These are phyloP conservation scores for Diarsia dahlii DNA, from an alignment of 2,888 invertebrate genomes.

Conservation along the genomic window DNA sequence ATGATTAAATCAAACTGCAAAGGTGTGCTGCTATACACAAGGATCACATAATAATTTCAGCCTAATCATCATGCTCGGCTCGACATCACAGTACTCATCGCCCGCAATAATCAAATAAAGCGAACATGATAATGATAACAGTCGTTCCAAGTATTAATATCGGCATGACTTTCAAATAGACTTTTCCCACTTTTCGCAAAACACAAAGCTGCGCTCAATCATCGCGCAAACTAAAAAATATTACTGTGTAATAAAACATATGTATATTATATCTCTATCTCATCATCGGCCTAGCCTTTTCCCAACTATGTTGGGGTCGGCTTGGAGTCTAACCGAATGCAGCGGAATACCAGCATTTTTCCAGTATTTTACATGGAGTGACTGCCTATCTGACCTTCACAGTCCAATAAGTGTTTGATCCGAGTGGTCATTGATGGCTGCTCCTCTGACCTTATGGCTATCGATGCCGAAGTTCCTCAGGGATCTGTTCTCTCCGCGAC, in stretches of 20 bases:
- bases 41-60: neutral
- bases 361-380: no score
- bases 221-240: neutral
- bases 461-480: no score
- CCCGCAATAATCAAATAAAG: neutral
- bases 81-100: neutral
- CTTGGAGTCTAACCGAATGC: no score
- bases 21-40: neutral
- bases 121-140: neutral
- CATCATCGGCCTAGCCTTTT: no score
- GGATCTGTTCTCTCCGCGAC: no score
- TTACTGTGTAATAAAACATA: neutral
- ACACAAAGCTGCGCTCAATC: neutral
- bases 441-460: no score
- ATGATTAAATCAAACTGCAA: neutral
- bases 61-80: neutral
- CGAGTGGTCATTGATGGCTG: no score
- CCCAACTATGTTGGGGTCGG: no score
- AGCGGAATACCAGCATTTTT: no score
- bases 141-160: neutral
- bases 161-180: neutral
- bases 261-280: no score
- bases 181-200: neutral
- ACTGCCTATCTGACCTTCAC: no score
- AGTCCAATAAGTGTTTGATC: no score